A percentile compares a stretch with the other conserved stretches of the same genome.
Conservation (phyloP, 2,888 invertebrate genomes). For the Zygothrica quintamaculata region DNA sequence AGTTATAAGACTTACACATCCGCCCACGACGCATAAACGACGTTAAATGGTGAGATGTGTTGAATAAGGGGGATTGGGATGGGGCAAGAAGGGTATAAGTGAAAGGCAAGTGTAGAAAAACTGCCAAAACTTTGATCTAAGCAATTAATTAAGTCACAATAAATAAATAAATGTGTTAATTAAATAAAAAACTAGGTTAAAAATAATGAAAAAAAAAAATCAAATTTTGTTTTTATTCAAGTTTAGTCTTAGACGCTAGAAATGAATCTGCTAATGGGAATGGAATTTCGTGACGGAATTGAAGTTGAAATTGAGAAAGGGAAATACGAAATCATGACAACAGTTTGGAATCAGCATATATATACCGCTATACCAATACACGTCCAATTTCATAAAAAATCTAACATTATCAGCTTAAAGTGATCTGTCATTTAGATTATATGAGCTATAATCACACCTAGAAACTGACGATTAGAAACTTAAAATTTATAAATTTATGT, state of each 20-base stretch:
- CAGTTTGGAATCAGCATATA: no score
- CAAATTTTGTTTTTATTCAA: conserved; percentile 11
- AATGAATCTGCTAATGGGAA: conserved; percentile 32
- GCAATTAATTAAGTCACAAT: conserved; percentile 59
- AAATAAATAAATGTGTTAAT: conserved; percentile 55
- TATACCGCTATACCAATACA: no score
- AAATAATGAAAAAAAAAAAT: conserved; percentile 23
- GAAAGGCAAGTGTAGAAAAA: conserved; percentile 24
- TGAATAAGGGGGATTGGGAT: conserved; percentile 4
- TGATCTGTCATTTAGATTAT: no score
- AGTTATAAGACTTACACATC: conserved; percentile 57
- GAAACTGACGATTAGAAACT: no score
- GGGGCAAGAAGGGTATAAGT: conserved; percentile 15
- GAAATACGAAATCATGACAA: no score
- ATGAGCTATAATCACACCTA: no score
- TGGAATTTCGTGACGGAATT: conserved; percentile 33
- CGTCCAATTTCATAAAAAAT: no score
- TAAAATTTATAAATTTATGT: no score
- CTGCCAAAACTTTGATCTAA: conserved; percentile 69
- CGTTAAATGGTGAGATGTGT: conserved; percentile 17
- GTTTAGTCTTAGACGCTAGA: conserved; percentile 20
- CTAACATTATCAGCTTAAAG: no score
- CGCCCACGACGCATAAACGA: conserved; percentile 43
- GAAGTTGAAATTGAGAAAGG: background rate
- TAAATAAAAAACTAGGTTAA: conserved; percentile 26